Conservation (phyloP, 2,888 invertebrate genomes). For the Limnephilus marmoratus region DNA sequence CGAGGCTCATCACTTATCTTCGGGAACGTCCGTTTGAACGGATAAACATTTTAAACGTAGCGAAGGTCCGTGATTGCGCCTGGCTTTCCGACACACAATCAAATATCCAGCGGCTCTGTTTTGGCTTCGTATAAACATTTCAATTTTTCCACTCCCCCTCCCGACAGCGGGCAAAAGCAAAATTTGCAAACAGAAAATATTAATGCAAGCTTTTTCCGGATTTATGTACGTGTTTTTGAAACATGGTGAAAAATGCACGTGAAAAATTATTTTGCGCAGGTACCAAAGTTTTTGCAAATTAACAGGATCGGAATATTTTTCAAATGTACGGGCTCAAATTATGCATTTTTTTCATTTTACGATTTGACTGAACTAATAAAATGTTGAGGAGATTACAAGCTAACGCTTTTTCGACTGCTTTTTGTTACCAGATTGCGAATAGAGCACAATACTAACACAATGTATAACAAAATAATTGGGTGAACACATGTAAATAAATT, state of each 20-base stretch:
- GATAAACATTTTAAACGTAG: conserved; percentile 19
- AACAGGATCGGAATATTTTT: background rate
- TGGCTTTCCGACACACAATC: conserved; percentile 28
- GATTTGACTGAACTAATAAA: background rate
- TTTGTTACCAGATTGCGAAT: no score
- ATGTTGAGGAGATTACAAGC: no score
- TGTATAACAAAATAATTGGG: no score
- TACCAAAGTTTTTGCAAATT: background rate
- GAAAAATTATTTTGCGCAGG: background rate
- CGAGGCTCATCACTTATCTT: conserved; percentile 42
- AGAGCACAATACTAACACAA: no score
- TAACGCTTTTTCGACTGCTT: no score
- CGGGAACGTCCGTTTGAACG: background rate
- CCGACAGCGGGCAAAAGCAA: no score
- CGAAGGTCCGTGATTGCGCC: conserved; percentile 30
- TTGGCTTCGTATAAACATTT: conserved; percentile 30
- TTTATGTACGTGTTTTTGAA: background rate
- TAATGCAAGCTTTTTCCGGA: conserved; percentile 1
- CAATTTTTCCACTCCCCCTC: background rate
- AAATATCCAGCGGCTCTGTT: conserved; percentile 18
- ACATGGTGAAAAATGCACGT: background rate
- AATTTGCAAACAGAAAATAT: conserved; percentile 8
- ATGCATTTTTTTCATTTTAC: background rate
- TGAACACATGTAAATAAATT: no score
- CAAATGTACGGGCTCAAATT: background rate